Evolutionary conservation across 2,888 invertebrate species (phyloP), one percentile per base, ranked within the genome.

Genomic region (Oasisia sp.): DNA sequence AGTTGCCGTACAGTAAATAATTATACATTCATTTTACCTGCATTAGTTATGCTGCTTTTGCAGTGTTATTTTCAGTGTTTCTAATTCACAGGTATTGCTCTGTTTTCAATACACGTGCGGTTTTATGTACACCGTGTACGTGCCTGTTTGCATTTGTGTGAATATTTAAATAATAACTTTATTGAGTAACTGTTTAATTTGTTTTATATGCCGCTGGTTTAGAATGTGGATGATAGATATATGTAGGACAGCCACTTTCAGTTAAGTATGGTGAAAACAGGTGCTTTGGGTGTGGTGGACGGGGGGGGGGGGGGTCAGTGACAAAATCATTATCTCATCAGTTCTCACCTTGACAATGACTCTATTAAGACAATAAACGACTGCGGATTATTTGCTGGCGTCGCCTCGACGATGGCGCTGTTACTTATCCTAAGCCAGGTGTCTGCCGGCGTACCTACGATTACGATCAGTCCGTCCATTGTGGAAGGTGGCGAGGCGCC

Each of bases 381-480:
- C 74, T n/a, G 19, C 74, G 74, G 27, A 27, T 74, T 74, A 74
- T 74, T 27, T 74, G 74, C 74, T 27, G 14, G 14, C 74, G 74
- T 19, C 19, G n/a, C 74, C 74, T 19, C 74, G 2, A 27, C n/a
- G 19, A 27, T 74, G 19, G 4, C 74, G 74, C 74, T 74, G n/a
- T 74, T 74, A 19, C n/a, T 74, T 27, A n/a, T 27, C 74, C 74
- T 74, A 74, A 74, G 74, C 74, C 27, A n/a, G n/a, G 27, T 27
- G n/a, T 27, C 19, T 1, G 14, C 19, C 14, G 56, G 56, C 27
- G 27, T 27, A 7, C 3, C 3, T 27, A 74, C 27, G 74, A 74
- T 74, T 74, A 74, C 74, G 74, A 74, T 27, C 74, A 74, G 27
- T 74, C 74, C 74, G 74, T 74, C 74, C 74, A 74, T 74, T 74